Base-by-base conservation (phyloP, 1,140 invertebrate genomes). In the Drosophila subpulchrella region DNA sequence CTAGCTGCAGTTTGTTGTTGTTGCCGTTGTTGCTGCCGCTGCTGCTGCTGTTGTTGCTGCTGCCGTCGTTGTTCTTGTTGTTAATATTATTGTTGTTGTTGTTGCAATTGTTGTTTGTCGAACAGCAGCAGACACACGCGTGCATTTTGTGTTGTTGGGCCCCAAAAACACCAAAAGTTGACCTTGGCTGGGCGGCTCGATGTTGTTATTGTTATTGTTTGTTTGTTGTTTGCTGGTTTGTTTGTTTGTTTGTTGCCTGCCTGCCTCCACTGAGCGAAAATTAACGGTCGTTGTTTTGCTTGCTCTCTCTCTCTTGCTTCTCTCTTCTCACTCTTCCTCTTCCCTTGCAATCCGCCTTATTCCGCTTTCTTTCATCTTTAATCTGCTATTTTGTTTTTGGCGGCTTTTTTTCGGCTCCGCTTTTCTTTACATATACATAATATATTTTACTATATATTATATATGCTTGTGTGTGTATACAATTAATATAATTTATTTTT, bases 71-170 rank as follows among this genome's bases (percentile, higher is more conserved):
- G 59, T 5, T 47, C 24, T n/a, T 68, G 42, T 30, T 34, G 41
- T 38, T 42, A 30, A n/a, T 48, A 34, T 24, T 55, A 39, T 36
- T 51, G 32, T 41, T 20, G 61, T 58, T 60, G 53, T 50, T 76
- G 56, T 71, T 61, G 72, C 61, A 81, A 65, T 74, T 82, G 75
- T 75, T 82, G 83, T 76, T 88, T 66, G 53, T 88, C 63, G 71
- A 68, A 88, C 79, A 83, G 75, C 79, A 83, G 82, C 78, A 75
- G 78, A 73, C 90, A 83, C 80, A 81, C 75, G 90, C 81, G 90
- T 85, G 85, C 90, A 91, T 91, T 91, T 91, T 91, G 90, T 84
- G 82, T 80, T 44, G 75, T 68, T 44, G 75, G 57, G 65, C 57
- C 70, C 78, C 68, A 60, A 75, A 79, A 75, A 79, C 73, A 77